phyloP scores from a whole-genome alignment of 2,113 vertebrate species.

The Hippocampus abdominalis region DNA sequence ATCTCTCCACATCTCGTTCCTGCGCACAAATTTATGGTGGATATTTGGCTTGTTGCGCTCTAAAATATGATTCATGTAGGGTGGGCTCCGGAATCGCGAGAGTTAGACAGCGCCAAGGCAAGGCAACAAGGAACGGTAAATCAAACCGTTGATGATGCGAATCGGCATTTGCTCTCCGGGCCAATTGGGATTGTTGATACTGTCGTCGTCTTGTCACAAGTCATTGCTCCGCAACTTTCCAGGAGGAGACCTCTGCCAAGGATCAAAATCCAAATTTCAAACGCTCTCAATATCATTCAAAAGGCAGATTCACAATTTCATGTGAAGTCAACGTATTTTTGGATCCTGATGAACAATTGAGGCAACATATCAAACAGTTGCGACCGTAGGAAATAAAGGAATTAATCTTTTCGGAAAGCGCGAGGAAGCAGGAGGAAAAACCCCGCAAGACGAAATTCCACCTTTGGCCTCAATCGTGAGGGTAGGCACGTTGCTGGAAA shows the following conservation, averaged over 20 bases:
- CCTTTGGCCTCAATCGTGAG: too few relatives aligned
- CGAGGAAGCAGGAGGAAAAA: too few relatives aligned
- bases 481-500: too few relatives aligned
- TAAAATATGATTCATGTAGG: slow-evolving; percentile 13
- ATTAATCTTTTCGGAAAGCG: too few relatives aligned
- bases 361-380: not conserved
- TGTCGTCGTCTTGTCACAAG: not conserved
- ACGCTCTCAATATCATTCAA: not conserved
- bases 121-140: not conserved
- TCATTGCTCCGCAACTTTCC: not conserved
- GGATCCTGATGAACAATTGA: not conserved
- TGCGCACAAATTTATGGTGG: slow-evolving; percentile 5
- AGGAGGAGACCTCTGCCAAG: not conserved
- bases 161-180: not conserved
- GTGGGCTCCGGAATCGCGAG: not conserved
- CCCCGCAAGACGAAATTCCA: too few relatives aligned
- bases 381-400: too few relatives aligned
- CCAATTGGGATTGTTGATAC: not conserved
- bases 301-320: not conserved
- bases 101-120: not conserved
- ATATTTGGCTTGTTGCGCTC: slow-evolving; percentile 6
- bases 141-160: not conserved
- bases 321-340: not conserved
- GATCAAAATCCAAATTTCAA: not conserved
- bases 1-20: slow-evolving; percentile 26